phyloP scores from a whole-genome alignment of 2,113 vertebrate species.

The Sisor rabdophorus region DNA sequence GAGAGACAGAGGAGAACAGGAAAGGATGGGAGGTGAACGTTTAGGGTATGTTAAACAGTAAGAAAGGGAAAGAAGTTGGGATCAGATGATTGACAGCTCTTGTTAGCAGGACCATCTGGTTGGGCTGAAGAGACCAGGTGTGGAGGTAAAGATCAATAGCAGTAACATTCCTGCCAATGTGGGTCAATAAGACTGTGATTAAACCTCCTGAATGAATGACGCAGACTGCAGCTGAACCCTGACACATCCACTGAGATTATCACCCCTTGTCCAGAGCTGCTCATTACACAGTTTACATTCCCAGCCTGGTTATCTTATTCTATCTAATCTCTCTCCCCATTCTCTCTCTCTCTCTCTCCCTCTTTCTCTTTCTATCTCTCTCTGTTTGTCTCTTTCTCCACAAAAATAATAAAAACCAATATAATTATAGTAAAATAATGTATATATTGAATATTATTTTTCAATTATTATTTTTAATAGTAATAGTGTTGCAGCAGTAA shows the following conservation, averaged over 20 bases:
- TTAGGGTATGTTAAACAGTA: background rate
- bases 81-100: slow-evolving; percentile 17
- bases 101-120: slow-evolving; percentile 29
- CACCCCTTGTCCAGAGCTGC: background rate
- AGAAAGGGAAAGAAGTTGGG: background rate
- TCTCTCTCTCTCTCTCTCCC: slow-evolving; percentile 12
- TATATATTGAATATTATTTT: too few relatives aligned
- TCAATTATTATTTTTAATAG: too few relatives aligned
- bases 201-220: background rate
- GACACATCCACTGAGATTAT: background rate
- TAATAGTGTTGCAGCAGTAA: too few relatives aligned
- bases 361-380: slow-evolving; percentile 2
- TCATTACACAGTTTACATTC: slow-evolving; percentile 15
- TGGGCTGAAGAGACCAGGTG: slow-evolving; percentile 33
- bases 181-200: slow-evolving; percentile 10
- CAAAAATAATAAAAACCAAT: too few relatives aligned
- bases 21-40: background rate
- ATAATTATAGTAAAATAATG: too few relatives aligned
- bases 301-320: background rate
- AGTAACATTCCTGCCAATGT: slow-evolving; percentile 10
- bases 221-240: slow-evolving; percentile 26
- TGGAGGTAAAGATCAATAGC: slow-evolving; percentile 39
- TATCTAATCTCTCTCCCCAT: background rate
- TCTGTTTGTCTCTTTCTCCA: background rate
- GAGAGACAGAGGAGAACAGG: background rate